phyloP scores from a whole-genome alignment of 2,888 invertebrate genomes.

The Pandemis heparana region DNA sequence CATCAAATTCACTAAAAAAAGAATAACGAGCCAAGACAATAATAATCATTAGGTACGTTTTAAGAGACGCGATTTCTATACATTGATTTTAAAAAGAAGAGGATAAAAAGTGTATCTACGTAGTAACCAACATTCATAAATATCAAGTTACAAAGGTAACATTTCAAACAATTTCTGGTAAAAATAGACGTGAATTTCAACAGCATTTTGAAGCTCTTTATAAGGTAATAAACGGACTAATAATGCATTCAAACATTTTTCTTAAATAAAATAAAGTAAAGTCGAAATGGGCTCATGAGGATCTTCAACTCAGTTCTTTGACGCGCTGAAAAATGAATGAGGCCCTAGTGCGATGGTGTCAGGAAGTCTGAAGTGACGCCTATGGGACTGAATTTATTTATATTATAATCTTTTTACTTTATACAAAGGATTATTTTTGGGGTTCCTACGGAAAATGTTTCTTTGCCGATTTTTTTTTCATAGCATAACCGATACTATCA shows the following conservation, averaged over 20 bases:
- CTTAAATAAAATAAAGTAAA: neutral
- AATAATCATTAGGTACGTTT: no score
- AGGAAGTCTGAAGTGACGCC: neutral
- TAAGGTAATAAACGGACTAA: neutral
- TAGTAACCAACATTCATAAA: no score
- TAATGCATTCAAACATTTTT: neutral
- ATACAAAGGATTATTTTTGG: neutral
- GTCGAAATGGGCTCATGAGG: neutral
- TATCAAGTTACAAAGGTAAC: neutral
- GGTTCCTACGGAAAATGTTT: neutral
- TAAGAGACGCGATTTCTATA: no score
- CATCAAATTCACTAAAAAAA: no score
- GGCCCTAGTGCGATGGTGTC: conserved; percentile 10
- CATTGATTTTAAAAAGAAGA: no score
- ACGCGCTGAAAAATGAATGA: conserved; percentile 20
- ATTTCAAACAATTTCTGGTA: neutral
- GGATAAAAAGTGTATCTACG: no score
- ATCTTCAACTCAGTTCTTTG: neutral
- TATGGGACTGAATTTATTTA: neutral
- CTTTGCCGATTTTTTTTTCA: neutral
- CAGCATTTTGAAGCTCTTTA: neutral
- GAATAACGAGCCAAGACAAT: no score
- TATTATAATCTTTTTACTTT: neutral
- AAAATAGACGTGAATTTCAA: neutral
- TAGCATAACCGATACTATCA: no score